phyloP scores from a whole-genome alignment of 2,888 invertebrate species.

The Lissocephala sabroskyi region DNA sequence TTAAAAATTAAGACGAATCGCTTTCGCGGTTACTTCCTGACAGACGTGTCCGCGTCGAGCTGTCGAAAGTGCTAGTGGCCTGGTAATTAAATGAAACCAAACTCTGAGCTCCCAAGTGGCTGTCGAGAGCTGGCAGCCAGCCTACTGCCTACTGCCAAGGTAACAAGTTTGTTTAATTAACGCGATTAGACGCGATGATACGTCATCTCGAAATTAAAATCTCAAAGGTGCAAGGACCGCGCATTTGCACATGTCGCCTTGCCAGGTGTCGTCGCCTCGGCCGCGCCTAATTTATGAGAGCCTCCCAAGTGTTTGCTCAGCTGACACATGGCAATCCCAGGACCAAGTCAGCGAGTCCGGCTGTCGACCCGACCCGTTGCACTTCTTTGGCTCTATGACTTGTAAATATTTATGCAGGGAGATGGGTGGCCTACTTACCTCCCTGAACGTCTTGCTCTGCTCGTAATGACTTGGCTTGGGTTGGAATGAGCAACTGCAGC shows the following conservation, averaged over 20 bases:
- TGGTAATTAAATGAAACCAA: conserved; percentile 40
- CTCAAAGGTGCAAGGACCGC: conserved; percentile 27
- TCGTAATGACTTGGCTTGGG: too few species aligned
- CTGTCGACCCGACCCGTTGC: too few species aligned
- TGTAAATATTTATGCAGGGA: conserved; percentile 66
- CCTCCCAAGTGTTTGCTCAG: conserved; percentile 21
- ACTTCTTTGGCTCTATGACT: conserved; percentile 36
- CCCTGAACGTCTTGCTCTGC: too few species aligned
- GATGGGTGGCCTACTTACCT: too few species aligned
- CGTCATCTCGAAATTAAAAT: conserved; percentile 46
- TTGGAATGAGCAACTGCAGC: too few species aligned
- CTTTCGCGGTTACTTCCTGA: background rate
- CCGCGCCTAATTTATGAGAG: conserved; percentile 33
- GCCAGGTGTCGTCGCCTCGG: conserved; percentile 24
- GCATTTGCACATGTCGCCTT: background rate
- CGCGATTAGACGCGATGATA: conserved; percentile 56
- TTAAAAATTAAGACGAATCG: conserved; percentile 31
- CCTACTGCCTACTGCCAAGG: conserved; percentile 27
- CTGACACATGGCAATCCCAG: too few species aligned
- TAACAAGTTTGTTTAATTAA: conserved; percentile 60
- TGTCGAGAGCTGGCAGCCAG: conserved; percentile 3
- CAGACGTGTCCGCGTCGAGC: background rate
- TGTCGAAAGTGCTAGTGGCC: conserved; percentile 1
- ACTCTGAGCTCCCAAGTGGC: conserved; percentile 4
- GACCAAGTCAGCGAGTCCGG: too few species aligned